phyloP scores from a whole-genome alignment of 2,113 vertebrate genomes.

The Onychorhynchus coronatus region DNA sequence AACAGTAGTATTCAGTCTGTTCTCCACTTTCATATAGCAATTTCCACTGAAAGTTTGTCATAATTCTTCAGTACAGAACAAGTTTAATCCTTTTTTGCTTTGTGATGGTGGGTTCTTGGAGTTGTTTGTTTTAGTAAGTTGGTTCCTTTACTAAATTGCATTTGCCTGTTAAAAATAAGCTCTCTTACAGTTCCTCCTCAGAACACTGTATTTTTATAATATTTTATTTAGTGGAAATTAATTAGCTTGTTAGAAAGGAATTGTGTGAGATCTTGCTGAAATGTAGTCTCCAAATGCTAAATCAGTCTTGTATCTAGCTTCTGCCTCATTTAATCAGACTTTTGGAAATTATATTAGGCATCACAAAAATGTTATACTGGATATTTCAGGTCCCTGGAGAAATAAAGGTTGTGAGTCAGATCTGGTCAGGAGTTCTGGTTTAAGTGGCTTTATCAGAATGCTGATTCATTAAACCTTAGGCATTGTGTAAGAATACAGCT shows the following conservation, averaged over 20 bases:
- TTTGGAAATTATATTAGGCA: not conserved
- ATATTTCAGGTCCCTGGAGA: not conserved
- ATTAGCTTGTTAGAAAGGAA: not conserved
- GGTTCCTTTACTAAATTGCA: not conserved
- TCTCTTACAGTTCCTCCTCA: not conserved
- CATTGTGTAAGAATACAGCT: not conserved
- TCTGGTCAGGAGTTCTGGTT: not conserved
- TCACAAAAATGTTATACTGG: not conserved
- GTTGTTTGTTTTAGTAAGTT: not conserved
- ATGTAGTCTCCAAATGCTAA: not conserved
- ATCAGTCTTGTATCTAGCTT: not conserved
- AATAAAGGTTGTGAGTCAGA: not conserved
- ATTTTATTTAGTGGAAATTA: not conserved
- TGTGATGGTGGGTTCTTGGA: not conserved
- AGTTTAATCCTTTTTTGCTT: not conserved
- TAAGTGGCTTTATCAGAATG: not conserved
- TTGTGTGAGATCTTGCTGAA: not conserved
- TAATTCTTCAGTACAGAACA: not conserved
- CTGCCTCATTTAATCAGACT: not conserved
- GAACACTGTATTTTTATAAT: not conserved
- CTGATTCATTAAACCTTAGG: not conserved
- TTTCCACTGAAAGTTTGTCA: not conserved
- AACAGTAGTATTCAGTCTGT: not conserved
- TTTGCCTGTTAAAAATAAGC: not conserved
- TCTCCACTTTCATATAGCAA: not conserved